These are phyloP conservation scores for Diarsia rubi DNA, from an alignment of 2,888 invertebrate species.

Conservation along the genomic window DNA sequence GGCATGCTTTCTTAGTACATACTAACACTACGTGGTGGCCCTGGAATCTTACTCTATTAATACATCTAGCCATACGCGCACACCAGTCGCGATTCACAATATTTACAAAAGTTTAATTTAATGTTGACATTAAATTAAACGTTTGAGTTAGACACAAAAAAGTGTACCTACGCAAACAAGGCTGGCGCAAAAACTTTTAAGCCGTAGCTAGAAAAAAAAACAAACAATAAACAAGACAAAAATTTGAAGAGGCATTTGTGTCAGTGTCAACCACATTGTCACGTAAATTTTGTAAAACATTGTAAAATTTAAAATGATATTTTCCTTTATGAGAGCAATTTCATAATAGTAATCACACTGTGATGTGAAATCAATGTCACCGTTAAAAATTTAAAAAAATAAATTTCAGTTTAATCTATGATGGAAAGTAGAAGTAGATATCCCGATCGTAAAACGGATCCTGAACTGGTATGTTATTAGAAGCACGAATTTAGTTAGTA, in stretches of 20 bases:
- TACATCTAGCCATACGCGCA: no score
- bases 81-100: no score
- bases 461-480: constrained; percentile 35
- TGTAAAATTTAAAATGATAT: constrained; percentile 57
- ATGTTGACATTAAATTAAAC: no score
- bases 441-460: constrained; percentile 6
- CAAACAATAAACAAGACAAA: constrained; percentile 8
- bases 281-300: constrained; percentile 31
- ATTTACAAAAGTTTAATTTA: no score
- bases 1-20: no score
- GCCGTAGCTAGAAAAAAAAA: constrained; percentile 27
- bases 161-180: no score
- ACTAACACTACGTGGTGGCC: no score
- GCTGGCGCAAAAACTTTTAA: not conserved
- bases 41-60: no score
- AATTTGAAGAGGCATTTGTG: not conserved
- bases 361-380: constrained; percentile 38
- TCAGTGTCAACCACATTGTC: constrained; percentile 41
- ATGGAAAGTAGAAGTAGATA: constrained; percentile 14
- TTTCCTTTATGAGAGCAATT: constrained; percentile 8
- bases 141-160: no score
- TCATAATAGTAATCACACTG: constrained; percentile 8
- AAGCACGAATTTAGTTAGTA: not conserved
- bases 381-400: constrained; percentile 10
- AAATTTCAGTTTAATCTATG: constrained; percentile 8